These are phyloP conservation scores for Mergus octosetaceus DNA, from an alignment of 2,797 vertebrate species.

Conservation along the genomic window DNA sequence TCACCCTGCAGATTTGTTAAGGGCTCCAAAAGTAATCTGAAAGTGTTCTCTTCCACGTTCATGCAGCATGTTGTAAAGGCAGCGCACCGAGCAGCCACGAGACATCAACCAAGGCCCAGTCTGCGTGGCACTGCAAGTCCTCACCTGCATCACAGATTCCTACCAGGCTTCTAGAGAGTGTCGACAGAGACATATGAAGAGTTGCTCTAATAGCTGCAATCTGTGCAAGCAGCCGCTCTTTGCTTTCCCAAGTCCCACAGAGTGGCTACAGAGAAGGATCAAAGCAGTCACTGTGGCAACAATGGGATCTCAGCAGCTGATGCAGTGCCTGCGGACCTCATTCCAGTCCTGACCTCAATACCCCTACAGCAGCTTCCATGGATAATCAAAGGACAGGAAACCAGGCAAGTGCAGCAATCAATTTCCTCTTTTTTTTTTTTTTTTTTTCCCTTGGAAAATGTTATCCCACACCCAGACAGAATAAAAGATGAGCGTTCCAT, in stretches of 20 bases:
- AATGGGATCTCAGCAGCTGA: constrained; percentile 13
- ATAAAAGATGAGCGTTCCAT: not conserved
- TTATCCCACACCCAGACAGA: not conserved
- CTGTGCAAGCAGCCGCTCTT: not conserved
- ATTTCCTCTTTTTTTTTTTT: not conserved
- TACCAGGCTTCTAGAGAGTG: not conserved
- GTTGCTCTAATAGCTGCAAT: not conserved
- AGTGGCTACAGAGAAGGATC: constrained; percentile 11
- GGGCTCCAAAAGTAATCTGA: not conserved
- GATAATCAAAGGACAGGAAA: not conserved
- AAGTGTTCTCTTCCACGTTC: not conserved
- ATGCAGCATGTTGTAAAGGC: not conserved
- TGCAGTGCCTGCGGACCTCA: not conserved
- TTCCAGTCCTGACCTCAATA: constrained; percentile 6
- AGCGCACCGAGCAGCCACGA: not conserved
- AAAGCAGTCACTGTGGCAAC: constrained; percentile 61
- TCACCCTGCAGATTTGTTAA: not conserved
- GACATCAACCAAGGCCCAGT: not conserved
- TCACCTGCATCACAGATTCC: not conserved
- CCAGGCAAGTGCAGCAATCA: not conserved
- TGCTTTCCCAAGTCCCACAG: not conserved
- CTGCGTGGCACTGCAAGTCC: not conserved
- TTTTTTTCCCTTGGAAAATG: not conserved
- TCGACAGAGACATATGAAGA: not conserved
- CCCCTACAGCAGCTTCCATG: not conserved